Evolutionary conservation across 1,140 invertebrate genomes (phyloP), one percentile per base, ranked within the genome.

Genomic region (Anthonomus grandis): DNA sequence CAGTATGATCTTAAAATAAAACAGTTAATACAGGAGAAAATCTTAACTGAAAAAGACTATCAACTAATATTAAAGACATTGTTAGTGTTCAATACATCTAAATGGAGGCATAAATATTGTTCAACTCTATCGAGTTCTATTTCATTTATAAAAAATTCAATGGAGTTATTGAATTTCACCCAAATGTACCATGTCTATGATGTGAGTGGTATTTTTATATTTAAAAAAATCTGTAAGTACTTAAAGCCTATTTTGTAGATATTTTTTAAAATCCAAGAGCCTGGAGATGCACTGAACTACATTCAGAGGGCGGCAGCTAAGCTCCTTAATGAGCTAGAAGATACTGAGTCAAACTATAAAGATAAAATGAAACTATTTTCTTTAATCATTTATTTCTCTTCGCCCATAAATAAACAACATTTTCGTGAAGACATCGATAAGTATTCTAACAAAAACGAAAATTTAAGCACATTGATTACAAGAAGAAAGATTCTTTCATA

Each of bases 401-500:
- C 66, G 9, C 71, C 75, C 10, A 47, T 64, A n/a, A 67, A 74
- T 36, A 66, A 73, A 21, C 60, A 65, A 4, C 56, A 66, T 10
- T 73, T 71, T 22, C 51, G 69, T 47, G 57, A 64, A 3, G 55
- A 68, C 2, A 70, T 74, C 25, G 59, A 62, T 5, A 62, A 70
- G 15, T 70, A 75, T 3, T 15, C 76, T 0, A 38, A 65, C 19
- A 52, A 66, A 27, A 22, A 60, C 4, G 24, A 69, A 4, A 56
- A 54, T 24, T 66, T 65, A 47, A 36, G 49, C 12, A 52, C 34
- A 27, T 45, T 72, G 25, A 53, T 67, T 17, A 18, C 67, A 10
- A 64, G 76, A 5, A 73, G 73, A 21, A 72, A 72, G 48, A 64
- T 76, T 13, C 51, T 79, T n/a, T 65, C 74, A 2, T 60, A 71